These are phyloP conservation scores for Leptinotarsa juncta DNA, from an alignment of 2,888 invertebrate species.

Conservation along the genomic window DNA sequence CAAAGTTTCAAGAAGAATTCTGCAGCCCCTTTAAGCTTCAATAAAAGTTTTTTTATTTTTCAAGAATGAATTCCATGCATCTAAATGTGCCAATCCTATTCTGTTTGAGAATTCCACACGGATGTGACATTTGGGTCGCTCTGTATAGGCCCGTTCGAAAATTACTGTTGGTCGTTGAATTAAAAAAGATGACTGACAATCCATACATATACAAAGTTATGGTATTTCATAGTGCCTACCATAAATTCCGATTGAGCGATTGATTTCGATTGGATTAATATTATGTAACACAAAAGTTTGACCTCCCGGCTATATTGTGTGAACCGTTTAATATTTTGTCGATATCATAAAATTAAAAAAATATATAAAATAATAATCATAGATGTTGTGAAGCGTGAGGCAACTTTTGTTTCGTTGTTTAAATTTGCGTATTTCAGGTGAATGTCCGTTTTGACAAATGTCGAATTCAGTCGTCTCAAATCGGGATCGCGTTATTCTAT, in stretches of 20 bases:
- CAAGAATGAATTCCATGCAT: neutral
- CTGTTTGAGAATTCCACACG: neutral
- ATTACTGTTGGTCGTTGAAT: conserved; percentile 35
- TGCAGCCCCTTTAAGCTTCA: neutral
- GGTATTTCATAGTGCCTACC: conserved; percentile 47
- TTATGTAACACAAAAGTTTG: conserved; percentile 34
- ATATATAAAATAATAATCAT: conserved; percentile 22
- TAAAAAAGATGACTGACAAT: conserved; percentile 36
- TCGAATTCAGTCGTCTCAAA: conserved; percentile 55
- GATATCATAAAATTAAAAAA: conserved; percentile 16
- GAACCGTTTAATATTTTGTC: conserved; percentile 23
- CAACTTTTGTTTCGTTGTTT: conserved; percentile 37
- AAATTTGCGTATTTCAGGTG: conserved; percentile 30
- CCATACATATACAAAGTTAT: conserved; percentile 44
- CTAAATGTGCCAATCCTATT: neutral
- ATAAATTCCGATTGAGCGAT: conserved; percentile 34
- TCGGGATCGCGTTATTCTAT: conserved; percentile 59
- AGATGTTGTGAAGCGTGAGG: conserved; percentile 28
- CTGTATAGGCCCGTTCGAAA: conserved; percentile 29
- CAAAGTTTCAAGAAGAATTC: neutral
- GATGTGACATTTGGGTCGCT: conserved; percentile 14
- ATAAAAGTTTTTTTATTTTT: neutral
- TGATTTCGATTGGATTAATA: conserved; percentile 35
- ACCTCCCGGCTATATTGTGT: conserved; percentile 22
- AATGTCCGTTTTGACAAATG: conserved; percentile 23